Evolutionary conservation across 2,888 invertebrate species (phyloP), one percentile per base, ranked within the genome.

Genomic region (Furcula furcula): DNA sequence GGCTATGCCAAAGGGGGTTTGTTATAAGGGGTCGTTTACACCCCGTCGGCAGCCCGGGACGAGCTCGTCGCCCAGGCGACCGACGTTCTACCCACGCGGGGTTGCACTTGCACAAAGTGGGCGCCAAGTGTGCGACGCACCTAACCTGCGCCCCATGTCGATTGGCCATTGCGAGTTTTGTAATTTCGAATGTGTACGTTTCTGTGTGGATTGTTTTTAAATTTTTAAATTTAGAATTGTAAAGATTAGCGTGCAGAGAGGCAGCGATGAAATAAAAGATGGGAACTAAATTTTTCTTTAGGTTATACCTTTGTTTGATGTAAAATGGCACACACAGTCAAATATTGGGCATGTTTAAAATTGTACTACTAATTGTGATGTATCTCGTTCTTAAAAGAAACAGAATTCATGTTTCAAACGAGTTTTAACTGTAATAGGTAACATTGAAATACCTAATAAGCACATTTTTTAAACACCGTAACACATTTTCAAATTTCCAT

Each of bases 11-110:
- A 20, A 14, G 39, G 40, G 52, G 64, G 64, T 51, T 46, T 47
- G 59, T 46, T 62, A 55, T 64, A 59, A 51, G 61, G 72, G 69
- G 75, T 66, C 68, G 70, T 75, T 71, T 76, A 65, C 72, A 69
- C 67, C 53, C 60, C 57, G 48, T 52, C 55, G 64, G 58, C 65
- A 64, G 74, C 79, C 81, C 76, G 82, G 80, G 76, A 71, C 62
- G 49, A 76, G 79, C 82, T 80, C 69, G 83, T 79, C 73, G 76
- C 84, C 82, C 77, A 76, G 84, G 76, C 76, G 75, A 79, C 81
- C 66, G 68, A 46, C 41, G 50, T 43, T 58, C 61, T 44, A 56
- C 55, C 61, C 58, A 11, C 28, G 52, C 47, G 56, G 54, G 52
- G 64, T 57, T 83, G 81, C 83, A 83, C 69, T 76, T 77, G 76